A percentile compares a stretch with the other conserved stretches of the same genome.
These are phyloP conservation scores for Erythrocercus mccallii DNA, from an alignment of 2,113 vertebrate genomes.

Conservation along the genomic window DNA sequence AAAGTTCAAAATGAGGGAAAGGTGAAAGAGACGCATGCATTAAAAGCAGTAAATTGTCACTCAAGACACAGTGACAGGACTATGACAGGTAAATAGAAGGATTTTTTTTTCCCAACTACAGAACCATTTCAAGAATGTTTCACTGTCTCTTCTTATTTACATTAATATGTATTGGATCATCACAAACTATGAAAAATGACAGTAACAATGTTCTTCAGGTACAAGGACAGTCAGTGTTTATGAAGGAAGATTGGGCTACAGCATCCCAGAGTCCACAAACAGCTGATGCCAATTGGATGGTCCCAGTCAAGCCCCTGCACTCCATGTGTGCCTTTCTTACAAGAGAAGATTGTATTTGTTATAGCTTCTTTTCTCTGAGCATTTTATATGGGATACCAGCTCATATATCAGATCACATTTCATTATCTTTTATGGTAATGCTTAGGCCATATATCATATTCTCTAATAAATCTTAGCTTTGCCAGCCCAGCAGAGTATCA, in stretches of 20 bases:
- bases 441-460: neutral
- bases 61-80: neutral
- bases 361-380: neutral
- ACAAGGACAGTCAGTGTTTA: neutral
- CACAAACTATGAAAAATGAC: neutral
- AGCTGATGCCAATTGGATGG: neutral
- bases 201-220: neutral
- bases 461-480: conserved; percentile 56
- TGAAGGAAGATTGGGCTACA: neutral
- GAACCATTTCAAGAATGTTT: neutral
- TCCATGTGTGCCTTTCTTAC: neutral
- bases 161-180: neutral
- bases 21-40: neutral
- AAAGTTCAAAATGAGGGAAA: neutral
- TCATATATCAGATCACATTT: conserved; percentile 20
- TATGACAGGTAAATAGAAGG: neutral
- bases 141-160: neutral
- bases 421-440: conserved; percentile 36
- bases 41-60: neutral
- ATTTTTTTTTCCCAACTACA: neutral
- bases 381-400: neutral
- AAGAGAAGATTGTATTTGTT: neutral
- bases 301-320: neutral
- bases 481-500: neutral
- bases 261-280: neutral